Evolutionary conservation across 2,113 vertebrate genomes (phyloP).

Genomic region (Hemichromis elongatus): DNA sequence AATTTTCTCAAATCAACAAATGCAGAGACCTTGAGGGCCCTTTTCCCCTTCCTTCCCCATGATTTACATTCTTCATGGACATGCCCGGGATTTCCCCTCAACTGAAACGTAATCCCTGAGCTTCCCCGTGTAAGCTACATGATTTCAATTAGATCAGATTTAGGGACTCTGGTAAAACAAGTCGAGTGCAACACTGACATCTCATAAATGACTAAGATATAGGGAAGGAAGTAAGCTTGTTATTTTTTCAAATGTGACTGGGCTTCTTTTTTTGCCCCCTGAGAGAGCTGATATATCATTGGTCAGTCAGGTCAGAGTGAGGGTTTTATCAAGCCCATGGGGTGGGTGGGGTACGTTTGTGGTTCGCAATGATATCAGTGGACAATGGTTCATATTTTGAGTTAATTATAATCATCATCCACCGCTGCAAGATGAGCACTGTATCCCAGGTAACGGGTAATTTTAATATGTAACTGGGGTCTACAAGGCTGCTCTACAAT

Average conservation of each 20-base stretch:
- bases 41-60: constrained; percentile 1
- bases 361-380: constrained; percentile 42
- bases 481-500: neutral
- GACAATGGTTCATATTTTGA: constrained; percentile 60
- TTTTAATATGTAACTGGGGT: constrained; percentile 45
- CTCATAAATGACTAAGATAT: constrained; percentile 44
- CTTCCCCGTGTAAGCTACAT: constrained; percentile 39
- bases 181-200: constrained; percentile 53
- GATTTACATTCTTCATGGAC: constrained; percentile 49
- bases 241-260: constrained; percentile 4
- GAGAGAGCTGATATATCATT: constrained; percentile 1
- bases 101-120: constrained; percentile 38
- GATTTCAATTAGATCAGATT: constrained; percentile 65
- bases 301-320: neutral
- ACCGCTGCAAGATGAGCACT: constrained; percentile 3
- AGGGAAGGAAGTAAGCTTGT: constrained; percentile 2
- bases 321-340: constrained; percentile 33
- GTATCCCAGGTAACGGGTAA: constrained; percentile 38
- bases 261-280: constrained; percentile 15
- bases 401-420: constrained; percentile 60
- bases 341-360: constrained; percentile 42
- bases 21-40: constrained; percentile 9
- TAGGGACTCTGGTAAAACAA: constrained; percentile 35
- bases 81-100: constrained; percentile 48
- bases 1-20: neutral